Evolutionary conservation across 2,113 vertebrate species (phyloP).

Genomic region (Noturus placidus): DNA sequence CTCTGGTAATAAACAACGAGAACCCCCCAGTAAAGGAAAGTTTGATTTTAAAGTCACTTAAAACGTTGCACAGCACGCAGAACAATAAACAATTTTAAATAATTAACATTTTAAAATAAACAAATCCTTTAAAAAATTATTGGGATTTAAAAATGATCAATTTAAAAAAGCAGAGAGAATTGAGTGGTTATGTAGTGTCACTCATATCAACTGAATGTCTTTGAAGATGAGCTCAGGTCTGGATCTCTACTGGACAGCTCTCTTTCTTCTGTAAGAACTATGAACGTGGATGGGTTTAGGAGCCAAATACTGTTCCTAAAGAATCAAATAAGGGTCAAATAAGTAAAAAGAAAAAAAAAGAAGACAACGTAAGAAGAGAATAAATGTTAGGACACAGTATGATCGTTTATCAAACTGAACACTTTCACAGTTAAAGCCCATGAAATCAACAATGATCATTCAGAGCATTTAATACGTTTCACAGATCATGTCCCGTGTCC

Average conservation of each 20-base stretch:
- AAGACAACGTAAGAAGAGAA: background rate
- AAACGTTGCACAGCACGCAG: background rate
- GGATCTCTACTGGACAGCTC: conserved; percentile 23
- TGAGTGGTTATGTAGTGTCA: conserved; percentile 1
- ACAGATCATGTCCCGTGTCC: background rate
- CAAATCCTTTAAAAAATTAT: background rate
- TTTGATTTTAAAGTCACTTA: background rate
- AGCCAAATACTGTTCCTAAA: conserved; percentile 28
- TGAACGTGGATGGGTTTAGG: conserved; percentile 54
- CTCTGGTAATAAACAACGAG: background rate
- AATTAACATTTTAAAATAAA: background rate
- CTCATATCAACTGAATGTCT: background rate
- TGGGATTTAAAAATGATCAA: background rate
- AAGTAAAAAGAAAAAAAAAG: background rate
- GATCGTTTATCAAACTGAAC: background rate
- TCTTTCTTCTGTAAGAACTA: conserved; percentile 15
- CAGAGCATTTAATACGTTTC: background rate
- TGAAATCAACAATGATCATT: background rate
- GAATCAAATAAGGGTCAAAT: background rate
- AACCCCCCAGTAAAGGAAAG: background rate
- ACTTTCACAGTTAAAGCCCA: background rate
- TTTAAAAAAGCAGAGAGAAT: background rate
- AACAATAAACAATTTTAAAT: background rate
- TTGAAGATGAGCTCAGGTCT: background rate
- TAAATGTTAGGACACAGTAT: background rate